Evolutionary conservation across 2,888 invertebrate species (phyloP), one percentile per base, ranked within the genome.

Genomic region (Gymnosoma rotundatum): DNA sequence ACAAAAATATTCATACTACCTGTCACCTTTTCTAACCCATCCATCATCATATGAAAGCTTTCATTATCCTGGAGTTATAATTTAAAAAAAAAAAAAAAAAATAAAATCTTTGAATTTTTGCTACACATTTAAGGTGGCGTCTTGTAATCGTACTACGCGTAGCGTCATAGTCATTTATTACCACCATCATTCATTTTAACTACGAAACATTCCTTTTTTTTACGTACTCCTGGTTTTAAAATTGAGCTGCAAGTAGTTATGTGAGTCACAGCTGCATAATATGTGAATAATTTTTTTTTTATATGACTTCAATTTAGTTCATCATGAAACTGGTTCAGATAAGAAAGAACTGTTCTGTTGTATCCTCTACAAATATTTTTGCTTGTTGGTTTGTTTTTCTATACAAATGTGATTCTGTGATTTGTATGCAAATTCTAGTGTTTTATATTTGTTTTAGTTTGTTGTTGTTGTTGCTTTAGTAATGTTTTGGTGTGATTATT

Each of bases 171-270:
- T 74, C 76, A 70, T 78, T 78, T 58, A 81, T 84, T 76, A 73
- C 63, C 45, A 58, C 69, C 81, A 81, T 84, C 84, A 81, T 81
- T 81, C 81, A 83, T 79, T 83, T 83, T 54, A 66, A 58, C 16
- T 64, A 64, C 54, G 42, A 69, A 74, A 38, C 56, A 80, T 63
- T 70, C 69, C n/a, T 42, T 58, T 79, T 32, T 58, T 58, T 32
- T 48, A 69, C 69, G 38, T 81, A 75, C 80, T 74, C 52, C 61
- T 54, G 67, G 16, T 73, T 60, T 58, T 52, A n/a, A 7, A 42
- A 54, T 18, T 61, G 12, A 54, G 42, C 36, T 48, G 36, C 36
- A 52, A 79, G 67, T 73, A 69, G 42, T 32, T 52, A 25, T 36
- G 21, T 81, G 75, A 81, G 63, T 81, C 75, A 81, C 81, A 70